Conservation (phyloP, 2,888 invertebrate species). For the Luperina testacea region DNA sequence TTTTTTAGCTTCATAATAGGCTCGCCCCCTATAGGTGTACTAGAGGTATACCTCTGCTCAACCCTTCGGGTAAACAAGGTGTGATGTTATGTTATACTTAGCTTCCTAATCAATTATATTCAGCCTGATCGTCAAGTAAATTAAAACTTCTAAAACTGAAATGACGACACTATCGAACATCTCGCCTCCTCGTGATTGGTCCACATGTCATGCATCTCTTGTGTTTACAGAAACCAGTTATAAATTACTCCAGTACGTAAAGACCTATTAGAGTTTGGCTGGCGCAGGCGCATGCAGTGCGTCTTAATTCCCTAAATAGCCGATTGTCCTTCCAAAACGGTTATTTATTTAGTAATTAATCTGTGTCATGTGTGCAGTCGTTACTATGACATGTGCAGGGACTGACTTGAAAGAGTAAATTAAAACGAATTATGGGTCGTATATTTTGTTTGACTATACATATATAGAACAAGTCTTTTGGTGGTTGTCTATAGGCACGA, state of each 20-base stretch:
- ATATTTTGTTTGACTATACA: neutral
- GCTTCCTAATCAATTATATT: constrained; percentile 23
- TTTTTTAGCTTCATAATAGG: neutral
- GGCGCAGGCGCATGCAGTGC: constrained; percentile 52
- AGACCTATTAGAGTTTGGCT: constrained; percentile 62
- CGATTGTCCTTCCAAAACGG: constrained; percentile 70
- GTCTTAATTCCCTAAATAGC: constrained; percentile 70
- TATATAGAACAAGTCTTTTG: neutral
- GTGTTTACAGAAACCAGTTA: constrained; percentile 54
- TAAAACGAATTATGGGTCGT: neutral
- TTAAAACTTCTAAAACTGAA: constrained; percentile 25
- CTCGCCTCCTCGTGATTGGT: constrained; percentile 38
- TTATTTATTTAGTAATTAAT: constrained; percentile 66
- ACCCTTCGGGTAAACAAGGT: neutral
- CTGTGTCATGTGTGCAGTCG: constrained; percentile 51
- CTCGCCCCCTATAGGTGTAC: neutral
- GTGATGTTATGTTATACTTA: neutral
- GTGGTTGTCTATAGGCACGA: too few species aligned
- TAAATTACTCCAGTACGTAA: constrained; percentile 58
- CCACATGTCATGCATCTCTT: constrained; percentile 30
- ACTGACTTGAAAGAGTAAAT: constrained; percentile 15
- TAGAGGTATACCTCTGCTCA: neutral
- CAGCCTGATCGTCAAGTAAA: neutral
- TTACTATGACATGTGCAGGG: constrained; percentile 37
- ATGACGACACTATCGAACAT: constrained; percentile 12